Base-by-base conservation (phyloP, 1,140 invertebrate species). In the Pentalonia nigronervosa region DNA sequence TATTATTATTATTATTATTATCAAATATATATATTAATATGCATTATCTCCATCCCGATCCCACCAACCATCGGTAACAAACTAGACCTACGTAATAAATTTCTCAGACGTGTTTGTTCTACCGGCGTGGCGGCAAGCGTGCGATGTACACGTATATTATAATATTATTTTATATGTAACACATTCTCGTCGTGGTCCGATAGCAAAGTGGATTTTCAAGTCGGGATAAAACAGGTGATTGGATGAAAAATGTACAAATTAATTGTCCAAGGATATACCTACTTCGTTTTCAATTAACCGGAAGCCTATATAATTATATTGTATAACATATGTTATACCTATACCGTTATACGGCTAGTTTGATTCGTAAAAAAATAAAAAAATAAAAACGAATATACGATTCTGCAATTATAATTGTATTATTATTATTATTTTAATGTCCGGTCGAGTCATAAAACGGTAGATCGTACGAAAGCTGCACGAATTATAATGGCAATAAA, bases 41-140 rank as follows among this genome's bases (percentile, higher is more conserved):
- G n/a, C 34, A 81, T n/a, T 84, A 45, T 41, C 83, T 45, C 11
- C 23, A 4, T 23, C 9, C 41, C 83, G 36, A 45, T 25, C 23
- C 36, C 3, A 45, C 83, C 41, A 7, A 83, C 60, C 36, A 84
- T 47, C 41, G 45, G 47, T 87, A 17, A 88, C 47, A 53, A 36
- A 88, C 87, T 88, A 53, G 48, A 87, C 53, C 48, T 53, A 53
- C 87, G 25, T 88, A 53, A 87, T 87, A 48, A 36, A 56, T 89
- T 89, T 53, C 34, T 36, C 53, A 9, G 48, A 89, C 50, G 87
- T 56, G 87, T 89, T 89, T 89, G 87, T 89, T 89, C n/a, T 56
- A 89, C 45, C 17, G 83, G 23, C 3, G 30, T 48, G 45, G 86
- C 2, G 47, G 76, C n/a, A 83, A 83, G 34, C 34, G n/a, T 76